Base-by-base conservation (phyloP, 2,888 invertebrate species). In the Lepidocyrtoides sp. region DNA sequence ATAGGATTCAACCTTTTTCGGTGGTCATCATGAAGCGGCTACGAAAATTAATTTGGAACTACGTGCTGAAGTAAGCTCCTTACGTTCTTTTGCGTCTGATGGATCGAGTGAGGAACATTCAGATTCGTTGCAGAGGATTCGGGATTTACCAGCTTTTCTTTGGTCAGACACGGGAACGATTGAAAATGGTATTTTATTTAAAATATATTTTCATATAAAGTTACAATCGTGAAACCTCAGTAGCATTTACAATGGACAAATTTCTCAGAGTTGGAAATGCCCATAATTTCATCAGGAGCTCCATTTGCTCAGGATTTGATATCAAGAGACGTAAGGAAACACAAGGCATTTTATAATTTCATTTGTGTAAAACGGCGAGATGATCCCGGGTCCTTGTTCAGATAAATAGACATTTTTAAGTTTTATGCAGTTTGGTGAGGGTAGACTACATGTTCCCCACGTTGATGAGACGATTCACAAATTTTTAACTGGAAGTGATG, bases 401-500 rank as follows among this genome's bases (percentile, higher is more conserved):
- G n/a, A n/a, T n/a, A n/a, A n/a, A n/a, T n/a, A n/a, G n/a, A n/a
- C n/a, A n/a, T n/a, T n/a, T n/a, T 14, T 75, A 23, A 20, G 20
- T 41, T 12, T 20, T 7, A 10, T 94, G 92, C 93, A 89, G 94
- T 94, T 26, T 94, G 94, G 94, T 84, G 93, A 54, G 93, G 94
- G 86, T 23, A 51, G 89, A n/a, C 23, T 84, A 12, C 89, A 91
- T 32, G 29, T 89, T 10, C 94, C 95, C 3, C 95, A 95, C 44
- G 95, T 96, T 14, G 95, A 96, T 84, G 95, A 95, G 75, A 96
- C 96, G 0, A 95, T 96, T 44, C 95, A 95, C 93, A 96, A 95
- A 94, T 96, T 96, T 94, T 95, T 96, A 86, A 94, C 96, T 36
- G 96, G 96, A 0, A 95, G 96, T 75, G 95, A 96, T 5, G 96